These are phyloP conservation scores for Pocillopora damicornis DNA, from an alignment of 64 coral and sea anemone genomes.

Conservation along the genomic window DNA sequence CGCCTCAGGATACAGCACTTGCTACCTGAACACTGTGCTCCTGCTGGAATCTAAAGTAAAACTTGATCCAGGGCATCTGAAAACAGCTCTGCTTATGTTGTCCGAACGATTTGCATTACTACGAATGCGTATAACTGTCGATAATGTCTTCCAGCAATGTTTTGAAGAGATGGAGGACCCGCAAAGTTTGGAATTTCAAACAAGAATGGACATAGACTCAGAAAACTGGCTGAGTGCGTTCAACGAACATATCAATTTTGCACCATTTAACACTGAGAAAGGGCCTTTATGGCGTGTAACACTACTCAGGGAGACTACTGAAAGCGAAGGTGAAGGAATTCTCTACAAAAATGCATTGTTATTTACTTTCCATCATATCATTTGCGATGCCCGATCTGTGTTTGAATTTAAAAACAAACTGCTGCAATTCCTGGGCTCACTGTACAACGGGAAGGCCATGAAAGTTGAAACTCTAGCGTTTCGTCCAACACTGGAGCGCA, in stretches of 20 bases:
- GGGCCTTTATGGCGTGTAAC: conserved; percentile 42
- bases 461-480: conserved; percentile 6
- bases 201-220: neutral
- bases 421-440: conserved; percentile 19
- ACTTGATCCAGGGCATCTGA: conserved; percentile 8
- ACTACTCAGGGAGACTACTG: neutral
- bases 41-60: conserved; percentile 28
- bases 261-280: neutral
- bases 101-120: neutral
- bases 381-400: conserved; percentile 33
- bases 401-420: conserved; percentile 33
- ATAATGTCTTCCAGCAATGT: neutral
- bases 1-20: neutral
- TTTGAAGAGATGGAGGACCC: neutral
- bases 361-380: conserved; percentile 56
- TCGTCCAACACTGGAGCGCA: neutral
- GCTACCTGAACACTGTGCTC: conserved; percentile 43
- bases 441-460: conserved; percentile 9
- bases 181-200: conserved; percentile 2
- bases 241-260: conserved; percentile 7
- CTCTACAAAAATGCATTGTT: conserved; percentile 38
- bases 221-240: conserved; percentile 7
- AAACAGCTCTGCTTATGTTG: conserved; percentile 15
- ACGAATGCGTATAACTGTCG: neutral
- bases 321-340: neutral